Evolutionary conservation across 2,888 invertebrate species (phyloP).

Genomic region (Acronicta psi): DNA sequence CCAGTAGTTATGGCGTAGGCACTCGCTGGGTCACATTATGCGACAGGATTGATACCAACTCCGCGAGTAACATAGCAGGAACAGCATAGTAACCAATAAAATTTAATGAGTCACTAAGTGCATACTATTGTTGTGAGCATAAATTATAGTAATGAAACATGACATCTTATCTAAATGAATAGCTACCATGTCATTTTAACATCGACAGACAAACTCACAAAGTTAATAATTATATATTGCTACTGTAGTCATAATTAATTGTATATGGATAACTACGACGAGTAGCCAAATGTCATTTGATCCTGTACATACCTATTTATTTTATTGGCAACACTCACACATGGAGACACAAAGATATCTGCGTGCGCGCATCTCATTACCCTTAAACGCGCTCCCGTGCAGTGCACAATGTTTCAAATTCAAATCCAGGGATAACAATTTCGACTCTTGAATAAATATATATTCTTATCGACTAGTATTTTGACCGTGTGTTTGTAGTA

Average conservation of each 20-base stretch:
- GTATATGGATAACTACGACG: constrained; percentile 14
- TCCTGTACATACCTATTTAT: constrained; percentile 38
- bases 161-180: constrained; percentile 9
- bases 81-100: too few relatives aligned
- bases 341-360: constrained; percentile 6
- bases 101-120: too few relatives aligned
- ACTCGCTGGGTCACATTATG: too few relatives aligned
- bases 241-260: constrained; percentile 32
- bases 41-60: too few relatives aligned
- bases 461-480: too few relatives aligned
- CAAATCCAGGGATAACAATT: not conserved
- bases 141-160: not conserved
- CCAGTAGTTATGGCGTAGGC: too few relatives aligned
- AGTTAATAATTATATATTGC: constrained; percentile 3
- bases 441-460: not conserved
- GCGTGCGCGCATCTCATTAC: not conserved
- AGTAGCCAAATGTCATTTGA: constrained; percentile 15
- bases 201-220: constrained; percentile 19
- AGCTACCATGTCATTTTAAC: not conserved
- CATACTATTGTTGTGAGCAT: too few relatives aligned
- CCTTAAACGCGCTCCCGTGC: too few relatives aligned
- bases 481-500: too few relatives aligned
- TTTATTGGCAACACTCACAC: constrained; percentile 38
- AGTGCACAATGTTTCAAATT: too few relatives aligned
- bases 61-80: too few relatives aligned